These are phyloP conservation scores for Myopa tessellatipennis DNA, from an alignment of 2,888 invertebrate genomes.

Conservation along the genomic window DNA sequence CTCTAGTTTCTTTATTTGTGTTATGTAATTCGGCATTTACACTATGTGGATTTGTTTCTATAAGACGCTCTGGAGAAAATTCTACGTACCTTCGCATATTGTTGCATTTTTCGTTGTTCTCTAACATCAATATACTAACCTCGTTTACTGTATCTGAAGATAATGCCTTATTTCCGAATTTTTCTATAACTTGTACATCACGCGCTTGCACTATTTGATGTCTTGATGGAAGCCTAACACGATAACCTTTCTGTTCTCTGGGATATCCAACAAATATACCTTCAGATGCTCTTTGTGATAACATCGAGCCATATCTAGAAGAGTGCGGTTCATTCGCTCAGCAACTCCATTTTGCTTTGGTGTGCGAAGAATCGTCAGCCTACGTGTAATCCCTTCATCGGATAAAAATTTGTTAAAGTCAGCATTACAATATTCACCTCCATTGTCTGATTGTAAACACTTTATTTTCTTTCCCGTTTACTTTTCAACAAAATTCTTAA, in stretches of 20 bases:
- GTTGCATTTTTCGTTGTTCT: neutral
- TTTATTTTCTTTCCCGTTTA: too few relatives aligned
- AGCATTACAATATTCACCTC: too few relatives aligned
- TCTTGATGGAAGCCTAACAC: conserved; percentile 34
- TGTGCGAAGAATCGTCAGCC: too few relatives aligned
- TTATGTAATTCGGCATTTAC: neutral
- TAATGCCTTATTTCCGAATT: neutral
- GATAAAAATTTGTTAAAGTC: too few relatives aligned
- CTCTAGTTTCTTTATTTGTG: conserved; percentile 12
- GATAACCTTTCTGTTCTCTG: conserved; percentile 38
- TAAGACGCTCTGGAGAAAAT: conserved; percentile 10
- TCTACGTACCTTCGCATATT: conserved; percentile 20
- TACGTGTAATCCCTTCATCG: too few relatives aligned
- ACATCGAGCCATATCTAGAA: conserved; percentile 52
- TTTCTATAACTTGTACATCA: conserved; percentile 35
- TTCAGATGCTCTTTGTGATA: conserved; percentile 36
- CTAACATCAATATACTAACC: neutral
- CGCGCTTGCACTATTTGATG: conserved; percentile 31
- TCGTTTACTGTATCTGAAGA: neutral
- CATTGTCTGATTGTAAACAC: too few relatives aligned
- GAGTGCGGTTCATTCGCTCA: neutral
- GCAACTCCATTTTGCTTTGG: too few relatives aligned
- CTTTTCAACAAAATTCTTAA: too few relatives aligned
- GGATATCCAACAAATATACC: conserved; percentile 42
- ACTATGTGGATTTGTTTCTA: neutral